Conservation (phyloP, 2,113 vertebrate species). For the Kobus ellipsiprymnus region DNA sequence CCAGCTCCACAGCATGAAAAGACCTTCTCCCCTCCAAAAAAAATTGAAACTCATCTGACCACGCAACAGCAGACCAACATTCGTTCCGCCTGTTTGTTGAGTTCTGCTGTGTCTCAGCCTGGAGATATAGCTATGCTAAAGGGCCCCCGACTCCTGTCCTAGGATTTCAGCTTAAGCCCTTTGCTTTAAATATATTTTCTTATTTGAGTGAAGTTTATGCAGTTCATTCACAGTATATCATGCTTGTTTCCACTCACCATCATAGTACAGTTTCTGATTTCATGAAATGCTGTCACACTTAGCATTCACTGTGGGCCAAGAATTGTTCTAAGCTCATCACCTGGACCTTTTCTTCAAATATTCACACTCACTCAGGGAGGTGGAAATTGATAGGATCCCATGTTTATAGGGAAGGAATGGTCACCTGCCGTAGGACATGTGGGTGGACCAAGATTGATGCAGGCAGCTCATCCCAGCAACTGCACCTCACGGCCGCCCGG, state of each 20-base stretch:
- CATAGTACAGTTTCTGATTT: no score
- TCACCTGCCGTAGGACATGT: accelerated
- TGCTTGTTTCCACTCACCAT: neutral
- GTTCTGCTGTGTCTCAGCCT: neutral
- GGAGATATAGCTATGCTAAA: accelerated
- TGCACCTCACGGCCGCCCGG: accelerated
- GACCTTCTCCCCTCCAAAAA: neutral
- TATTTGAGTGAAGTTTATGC: neutral
- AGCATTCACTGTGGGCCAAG: accelerated
- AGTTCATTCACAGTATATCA: neutral
- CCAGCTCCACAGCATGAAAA: neutral
- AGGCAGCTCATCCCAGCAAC: accelerated
- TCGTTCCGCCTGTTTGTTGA: neutral
- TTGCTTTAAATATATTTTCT: neutral
- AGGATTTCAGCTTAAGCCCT: neutral
- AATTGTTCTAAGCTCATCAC: accelerated
- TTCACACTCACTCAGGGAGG: neutral
- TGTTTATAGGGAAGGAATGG: neutral
- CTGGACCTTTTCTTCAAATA: neutral
- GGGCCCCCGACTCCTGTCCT: neutral
- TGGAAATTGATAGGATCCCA: neutral
- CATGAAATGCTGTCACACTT: neutral
- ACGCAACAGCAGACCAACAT: neutral
- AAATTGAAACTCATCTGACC: neutral
- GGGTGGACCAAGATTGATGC: neutral